Percentiles rank a stretch among this genome's conserved stretches.
Conservation (phyloP, 2,113 vertebrate genomes). For the Ceyx cyanopectus region DNA sequence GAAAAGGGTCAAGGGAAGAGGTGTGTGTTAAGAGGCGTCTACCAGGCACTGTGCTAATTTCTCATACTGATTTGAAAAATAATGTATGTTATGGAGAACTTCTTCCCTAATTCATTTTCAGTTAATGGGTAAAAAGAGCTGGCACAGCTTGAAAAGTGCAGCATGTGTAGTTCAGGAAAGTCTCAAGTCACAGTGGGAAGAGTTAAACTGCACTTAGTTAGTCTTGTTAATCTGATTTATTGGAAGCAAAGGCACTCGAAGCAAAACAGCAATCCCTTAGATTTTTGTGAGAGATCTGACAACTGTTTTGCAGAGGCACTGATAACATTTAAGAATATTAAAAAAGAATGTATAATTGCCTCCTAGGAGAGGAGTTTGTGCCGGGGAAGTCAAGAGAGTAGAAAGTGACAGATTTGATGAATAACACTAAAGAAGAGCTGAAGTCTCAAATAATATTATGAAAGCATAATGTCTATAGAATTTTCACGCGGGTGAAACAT, state of each 20-base stretch:
- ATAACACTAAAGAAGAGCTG: neutral
- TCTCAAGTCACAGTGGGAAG: slow-evolving; percentile 58
- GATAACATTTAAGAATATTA: slow-evolving; percentile 31
- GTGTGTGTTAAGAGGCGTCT: neutral
- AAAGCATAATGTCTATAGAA: neutral
- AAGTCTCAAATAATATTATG: neutral
- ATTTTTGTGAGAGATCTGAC: slow-evolving; percentile 24
- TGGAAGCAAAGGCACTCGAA: neutral
- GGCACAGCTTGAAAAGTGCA: slow-evolving; percentile 63
- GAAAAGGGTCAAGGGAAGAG: neutral
- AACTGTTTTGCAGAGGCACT: slow-evolving; percentile 24
- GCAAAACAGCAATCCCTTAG: neutral
- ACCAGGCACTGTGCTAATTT: neutral
- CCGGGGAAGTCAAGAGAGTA: neutral
- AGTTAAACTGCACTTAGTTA: slow-evolving; percentile 31
- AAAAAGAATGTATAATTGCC: slow-evolving; percentile 26
- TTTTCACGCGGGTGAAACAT: neutral
- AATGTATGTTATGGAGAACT: neutral
- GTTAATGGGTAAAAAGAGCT: slow-evolving; percentile 57
- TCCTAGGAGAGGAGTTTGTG: slow-evolving; percentile 44
- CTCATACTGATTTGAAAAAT: neutral
- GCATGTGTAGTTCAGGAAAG: neutral
- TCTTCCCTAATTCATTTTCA: slow-evolving; percentile 17
- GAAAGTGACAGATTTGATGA: neutral
- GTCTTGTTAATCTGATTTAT: slow-evolving; percentile 73